Evolutionary conservation across 2,113 vertebrate genomes (phyloP).

Genomic region (Callopanchax toddi): DNA sequence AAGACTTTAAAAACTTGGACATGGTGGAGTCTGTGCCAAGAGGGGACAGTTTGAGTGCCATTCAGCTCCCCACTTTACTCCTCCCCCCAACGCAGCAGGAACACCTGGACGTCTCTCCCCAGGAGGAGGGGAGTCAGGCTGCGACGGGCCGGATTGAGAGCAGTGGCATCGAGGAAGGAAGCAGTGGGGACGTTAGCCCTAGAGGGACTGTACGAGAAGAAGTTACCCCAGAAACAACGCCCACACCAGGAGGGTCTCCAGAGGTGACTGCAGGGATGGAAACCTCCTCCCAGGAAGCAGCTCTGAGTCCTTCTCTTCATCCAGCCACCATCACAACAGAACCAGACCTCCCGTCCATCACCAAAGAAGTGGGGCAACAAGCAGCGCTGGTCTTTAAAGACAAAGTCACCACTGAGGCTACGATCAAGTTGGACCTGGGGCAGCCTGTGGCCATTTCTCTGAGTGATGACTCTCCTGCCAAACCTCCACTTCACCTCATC

Average conservation of each 20-base stretch:
- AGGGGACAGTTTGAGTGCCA: conserved; percentile 7
- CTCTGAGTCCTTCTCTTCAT: neutral
- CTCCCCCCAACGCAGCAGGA: neutral
- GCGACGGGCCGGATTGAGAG: conserved; percentile 5
- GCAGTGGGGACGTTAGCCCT: conserved; percentile 7
- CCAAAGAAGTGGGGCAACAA: conserved; percentile 6
- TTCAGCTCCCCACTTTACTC: conserved; percentile 43
- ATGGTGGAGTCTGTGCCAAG: conserved; percentile 36
- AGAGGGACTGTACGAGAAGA: neutral
- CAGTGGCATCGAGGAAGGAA: conserved; percentile 29
- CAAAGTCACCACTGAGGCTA: conserved; percentile 2
- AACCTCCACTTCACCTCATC: conserved; percentile 73
- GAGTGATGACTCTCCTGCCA: neutral
- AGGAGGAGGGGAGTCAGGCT: neutral
- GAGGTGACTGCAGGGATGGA: neutral
- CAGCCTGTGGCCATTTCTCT: conserved; percentile 52
- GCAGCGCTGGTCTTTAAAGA: conserved; percentile 76
- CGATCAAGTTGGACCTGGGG: conserved; percentile 44
- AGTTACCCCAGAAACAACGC: neutral
- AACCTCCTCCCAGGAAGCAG: neutral
- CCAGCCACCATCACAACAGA: conserved; percentile 6
- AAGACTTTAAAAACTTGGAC: fast-evolving
- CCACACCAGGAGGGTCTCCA: neutral
- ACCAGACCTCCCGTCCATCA: neutral
- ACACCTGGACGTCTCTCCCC: conserved; percentile 43